Base-by-base conservation (phyloP, 2,888 invertebrate species). In the Campopleginae sp. region DNA sequence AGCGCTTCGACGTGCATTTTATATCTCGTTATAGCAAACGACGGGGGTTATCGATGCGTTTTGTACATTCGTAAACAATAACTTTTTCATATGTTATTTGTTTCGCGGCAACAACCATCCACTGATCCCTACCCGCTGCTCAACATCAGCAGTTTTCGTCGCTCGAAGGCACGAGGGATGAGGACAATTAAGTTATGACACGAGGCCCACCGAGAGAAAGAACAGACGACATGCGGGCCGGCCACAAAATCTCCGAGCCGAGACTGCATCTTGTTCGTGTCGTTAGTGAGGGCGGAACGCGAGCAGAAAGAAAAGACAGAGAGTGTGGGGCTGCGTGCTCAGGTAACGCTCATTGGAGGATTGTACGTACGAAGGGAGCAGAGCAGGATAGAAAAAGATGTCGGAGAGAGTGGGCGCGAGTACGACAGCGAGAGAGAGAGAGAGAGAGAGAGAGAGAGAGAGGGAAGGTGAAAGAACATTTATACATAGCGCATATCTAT, bases 401-500 rank as follows among this genome's bases (percentile, higher is more conserved):
- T 80, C 66, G 80, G 75, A 68, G 70, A 83, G 74, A 71, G n/a
- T n/a, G n/a, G 79, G 61, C 78, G 83, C 27, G 82, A 46, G 77
- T n/a, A 79, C 82, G 80, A 70, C 85, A 86, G 66, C 74, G 68
- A 78, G 72, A 79, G 79, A 79, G 71, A 77, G 84, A 84, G 82
- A 80, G 80, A 66, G 82, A 42, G 66, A 63, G 46, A 61, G 75
- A 54, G 51, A 75, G 33, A 66, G 68, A 77, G 48, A 80, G 78
- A 65, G 48, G 51, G 75, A 79, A 42, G 48, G 75, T 46, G 27
- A 65, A 68, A 77, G 80, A 68, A 70, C 66, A 76, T 78, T 23
- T 31, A 48, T 27, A 72, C 14, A 65, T 33, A 33, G 33, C 10
- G 38, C 8, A 5, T 75, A 54, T 54, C 54, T 54, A 23, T 51